These are phyloP conservation scores for Drosophila picticornis DNA, from an alignment of 2,888 invertebrate species.

Conservation along the genomic window DNA sequence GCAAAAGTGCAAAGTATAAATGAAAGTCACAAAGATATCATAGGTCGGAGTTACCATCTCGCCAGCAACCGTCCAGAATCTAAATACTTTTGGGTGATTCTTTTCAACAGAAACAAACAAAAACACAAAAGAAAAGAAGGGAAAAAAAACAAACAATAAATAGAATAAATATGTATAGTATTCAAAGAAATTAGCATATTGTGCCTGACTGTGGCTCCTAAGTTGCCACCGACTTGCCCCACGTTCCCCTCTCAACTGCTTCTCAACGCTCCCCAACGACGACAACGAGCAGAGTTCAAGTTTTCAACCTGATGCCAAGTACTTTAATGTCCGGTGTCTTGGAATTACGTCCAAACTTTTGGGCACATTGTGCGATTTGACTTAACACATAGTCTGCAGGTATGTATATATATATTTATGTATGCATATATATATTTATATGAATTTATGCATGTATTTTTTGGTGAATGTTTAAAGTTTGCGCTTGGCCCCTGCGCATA, in stretches of 20 bases:
- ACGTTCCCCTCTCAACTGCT: neutral
- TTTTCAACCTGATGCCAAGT: conserved; percentile 64
- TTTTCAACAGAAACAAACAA: conserved; percentile 39
- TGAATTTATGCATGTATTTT: conserved; percentile 18
- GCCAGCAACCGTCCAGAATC: conserved; percentile 47
- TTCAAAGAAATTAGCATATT: conserved; percentile 75
- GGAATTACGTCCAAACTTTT: conserved; percentile 58
- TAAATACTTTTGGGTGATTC: conserved; percentile 68
- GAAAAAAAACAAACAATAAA: conserved; percentile 66
- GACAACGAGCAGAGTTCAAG: conserved; percentile 14
- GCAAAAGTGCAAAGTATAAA: conserved; percentile 61
- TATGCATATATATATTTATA: neutral
- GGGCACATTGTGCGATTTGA: conserved; percentile 56
- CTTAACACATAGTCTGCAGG: conserved; percentile 28
- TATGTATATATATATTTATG: neutral
- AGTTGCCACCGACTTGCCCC: neutral
- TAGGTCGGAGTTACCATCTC: conserved; percentile 13
- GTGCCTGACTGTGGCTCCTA: conserved; percentile 19
- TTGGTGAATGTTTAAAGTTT: conserved; percentile 69
- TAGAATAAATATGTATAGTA: conserved; percentile 76
- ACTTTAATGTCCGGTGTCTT: conserved; percentile 68
- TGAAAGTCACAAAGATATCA: conserved; percentile 64
- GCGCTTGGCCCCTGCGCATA: conserved; percentile 61
- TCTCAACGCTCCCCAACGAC: neutral
- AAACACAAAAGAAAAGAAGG: conserved; percentile 21